These are phyloP conservation scores for Antitype chi DNA, from an alignment of 2,888 invertebrate genomes.

Conservation along the genomic window DNA sequence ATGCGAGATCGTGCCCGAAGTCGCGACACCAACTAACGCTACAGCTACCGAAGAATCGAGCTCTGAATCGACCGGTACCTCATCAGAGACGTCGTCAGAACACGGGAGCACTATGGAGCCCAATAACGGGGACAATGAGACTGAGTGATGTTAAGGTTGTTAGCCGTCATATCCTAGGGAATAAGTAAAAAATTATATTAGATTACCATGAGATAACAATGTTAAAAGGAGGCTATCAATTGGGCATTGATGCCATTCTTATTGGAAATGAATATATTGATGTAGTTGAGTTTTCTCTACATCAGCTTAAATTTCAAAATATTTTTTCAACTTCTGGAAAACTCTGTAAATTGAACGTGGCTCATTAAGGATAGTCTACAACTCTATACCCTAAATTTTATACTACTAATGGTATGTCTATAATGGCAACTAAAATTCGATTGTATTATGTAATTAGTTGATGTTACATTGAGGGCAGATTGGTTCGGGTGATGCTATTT, in stretches of 20 bases:
- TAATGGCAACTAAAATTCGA: background rate
- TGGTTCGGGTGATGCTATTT: conserved; percentile 15
- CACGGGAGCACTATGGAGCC: conserved; percentile 68
- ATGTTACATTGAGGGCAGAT: background rate
- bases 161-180: conserved; percentile 40
- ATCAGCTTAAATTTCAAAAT: background rate
- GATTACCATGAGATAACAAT: background rate
- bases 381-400: background rate
- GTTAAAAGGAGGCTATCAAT: background rate
- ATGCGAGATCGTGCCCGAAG: conserved; percentile 92
- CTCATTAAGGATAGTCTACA: background rate
- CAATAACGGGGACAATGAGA: conserved; percentile 80
- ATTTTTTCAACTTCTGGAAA: background rate
- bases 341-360: background rate
- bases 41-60: conserved; percentile 50
- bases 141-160: conserved; percentile 70
- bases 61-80: conserved; percentile 18
- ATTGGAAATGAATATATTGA: background rate
- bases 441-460: background rate
- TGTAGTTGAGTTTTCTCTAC: too few relatives aligned
- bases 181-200: background rate
- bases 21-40: conserved; percentile 46
- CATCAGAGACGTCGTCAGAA: conserved; percentile 34
- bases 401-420: background rate
- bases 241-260: background rate